Evolutionary conservation across 2,113 vertebrate species (phyloP).

Genomic region (Colius striatus): DNA sequence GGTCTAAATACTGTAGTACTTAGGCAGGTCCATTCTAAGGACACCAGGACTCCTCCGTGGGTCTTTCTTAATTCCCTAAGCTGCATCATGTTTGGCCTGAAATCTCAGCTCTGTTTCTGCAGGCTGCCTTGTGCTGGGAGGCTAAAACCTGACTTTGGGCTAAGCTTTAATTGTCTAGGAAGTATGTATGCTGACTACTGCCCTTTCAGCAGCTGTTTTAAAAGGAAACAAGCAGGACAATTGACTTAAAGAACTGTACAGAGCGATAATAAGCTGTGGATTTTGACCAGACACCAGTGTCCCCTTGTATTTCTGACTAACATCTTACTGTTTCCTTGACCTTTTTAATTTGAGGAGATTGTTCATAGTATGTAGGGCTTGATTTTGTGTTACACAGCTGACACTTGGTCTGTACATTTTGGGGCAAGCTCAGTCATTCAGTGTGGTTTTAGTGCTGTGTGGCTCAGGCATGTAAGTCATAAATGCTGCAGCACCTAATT

Average conservation of each 20-base stretch:
- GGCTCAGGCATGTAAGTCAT: not conserved
- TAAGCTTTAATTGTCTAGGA: not conserved
- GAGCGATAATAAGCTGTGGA: not conserved
- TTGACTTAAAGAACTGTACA: not conserved
- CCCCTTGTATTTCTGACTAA: not conserved
- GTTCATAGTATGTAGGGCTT: not conserved
- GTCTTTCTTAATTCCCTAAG: not conserved
- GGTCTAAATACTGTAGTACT: not conserved
- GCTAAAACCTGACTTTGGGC: not conserved
- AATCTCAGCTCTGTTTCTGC: not conserved
- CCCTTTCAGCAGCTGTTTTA: not conserved
- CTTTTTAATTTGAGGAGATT: not conserved
- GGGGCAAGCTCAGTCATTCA: not conserved
- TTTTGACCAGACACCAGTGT: not conserved
- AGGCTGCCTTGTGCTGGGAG: not conserved
- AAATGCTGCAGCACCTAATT: not conserved
- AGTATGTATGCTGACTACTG: not conserved
- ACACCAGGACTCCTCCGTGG: accelerated
- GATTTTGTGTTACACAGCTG: not conserved
- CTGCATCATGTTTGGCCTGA: not conserved
- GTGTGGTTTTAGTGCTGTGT: not conserved
- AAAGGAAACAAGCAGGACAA: not conserved
- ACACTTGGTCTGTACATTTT: not conserved
- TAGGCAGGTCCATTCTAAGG: not conserved
- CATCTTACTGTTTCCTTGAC: not conserved